phyloP scores from a whole-genome alignment of 2,888 invertebrate species.

The Gari tellinella region DNA sequence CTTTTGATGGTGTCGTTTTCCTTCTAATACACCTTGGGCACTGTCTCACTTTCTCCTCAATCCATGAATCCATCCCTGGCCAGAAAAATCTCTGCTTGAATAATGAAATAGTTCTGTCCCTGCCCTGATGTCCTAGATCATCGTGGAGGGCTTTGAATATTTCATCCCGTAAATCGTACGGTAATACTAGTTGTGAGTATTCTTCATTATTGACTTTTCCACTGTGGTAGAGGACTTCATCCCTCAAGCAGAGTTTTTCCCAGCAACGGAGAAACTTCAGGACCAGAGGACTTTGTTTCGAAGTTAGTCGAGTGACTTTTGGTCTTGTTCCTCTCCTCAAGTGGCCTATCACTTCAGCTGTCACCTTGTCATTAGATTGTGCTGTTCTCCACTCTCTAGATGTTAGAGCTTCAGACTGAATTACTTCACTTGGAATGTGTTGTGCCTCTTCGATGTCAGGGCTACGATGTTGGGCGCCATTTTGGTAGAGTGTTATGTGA shows the following conservation, averaged over 20 bases:
- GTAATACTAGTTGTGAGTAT: conserved; percentile 4
- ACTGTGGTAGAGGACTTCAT: conserved; percentile 18
- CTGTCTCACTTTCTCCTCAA: not conserved
- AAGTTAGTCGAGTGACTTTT: conserved; percentile 1
- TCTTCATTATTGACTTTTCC: conserved; percentile 7
- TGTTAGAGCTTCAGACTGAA: conserved; percentile 2
- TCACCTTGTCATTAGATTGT: not conserved
- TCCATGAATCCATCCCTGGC: conserved; percentile 16
- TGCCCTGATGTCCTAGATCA: conserved; percentile 35
- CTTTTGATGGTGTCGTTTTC: not conserved
- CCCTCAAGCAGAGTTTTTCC: conserved; percentile 18
- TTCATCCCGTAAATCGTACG: conserved; percentile 12
- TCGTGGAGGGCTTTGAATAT: conserved; percentile 21
- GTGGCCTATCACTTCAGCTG: not conserved
- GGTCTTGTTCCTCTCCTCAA: conserved; percentile 26
- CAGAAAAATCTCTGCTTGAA: conserved; percentile 25
- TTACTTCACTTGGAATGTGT: conserved; percentile 5
- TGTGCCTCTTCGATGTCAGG: too few relatives aligned
- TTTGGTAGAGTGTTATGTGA: too few relatives aligned
- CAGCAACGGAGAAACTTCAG: conserved; percentile 19
- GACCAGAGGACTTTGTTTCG: not conserved
- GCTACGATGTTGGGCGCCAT: too few relatives aligned
- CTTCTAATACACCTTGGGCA: conserved; percentile 12
- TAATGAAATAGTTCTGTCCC: conserved; percentile 18
- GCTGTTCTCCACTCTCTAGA: conserved; percentile 3